Percentiles rank a stretch among this genome's conserved stretches.
Conservation (phyloP, 2,113 vertebrate species). For the Grantiella picta region DNA sequence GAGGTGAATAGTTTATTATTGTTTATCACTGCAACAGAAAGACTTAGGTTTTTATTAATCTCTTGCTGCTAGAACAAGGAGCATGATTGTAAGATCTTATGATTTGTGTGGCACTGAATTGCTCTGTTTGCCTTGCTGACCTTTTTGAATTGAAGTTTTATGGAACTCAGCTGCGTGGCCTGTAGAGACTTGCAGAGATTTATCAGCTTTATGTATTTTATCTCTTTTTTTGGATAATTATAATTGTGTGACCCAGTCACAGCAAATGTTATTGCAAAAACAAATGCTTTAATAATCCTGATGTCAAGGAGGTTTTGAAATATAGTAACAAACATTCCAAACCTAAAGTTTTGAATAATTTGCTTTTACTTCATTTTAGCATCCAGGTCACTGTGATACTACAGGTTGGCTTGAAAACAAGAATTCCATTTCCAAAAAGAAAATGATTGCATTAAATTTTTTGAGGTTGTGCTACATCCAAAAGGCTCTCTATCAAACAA, state of each 20-base stretch:
- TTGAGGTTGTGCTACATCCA: background rate
- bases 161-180: background rate
- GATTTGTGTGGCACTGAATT: slow-evolving; percentile 11
- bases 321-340: background rate
- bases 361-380: background rate
- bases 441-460: background rate
- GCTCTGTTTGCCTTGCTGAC: background rate
- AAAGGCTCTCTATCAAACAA: background rate
- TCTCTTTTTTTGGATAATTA: background rate
- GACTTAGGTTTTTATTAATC: background rate
- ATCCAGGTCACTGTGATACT: rapidly evolving
- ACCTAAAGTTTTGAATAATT: background rate
- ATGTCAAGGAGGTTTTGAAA: background rate
- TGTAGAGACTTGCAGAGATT: background rate
- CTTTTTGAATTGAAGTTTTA: slow-evolving; percentile 28
- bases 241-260: background rate
- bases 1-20: background rate
- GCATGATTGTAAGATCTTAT: background rate
- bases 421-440: background rate
- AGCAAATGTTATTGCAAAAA: background rate
- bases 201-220: background rate
- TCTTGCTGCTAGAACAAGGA: background rate
- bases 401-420: background rate
- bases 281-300: background rate
- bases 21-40: background rate